Conservation (phyloP, 2,797 vertebrate species). For the Phataginus tetradactyla region DNA sequence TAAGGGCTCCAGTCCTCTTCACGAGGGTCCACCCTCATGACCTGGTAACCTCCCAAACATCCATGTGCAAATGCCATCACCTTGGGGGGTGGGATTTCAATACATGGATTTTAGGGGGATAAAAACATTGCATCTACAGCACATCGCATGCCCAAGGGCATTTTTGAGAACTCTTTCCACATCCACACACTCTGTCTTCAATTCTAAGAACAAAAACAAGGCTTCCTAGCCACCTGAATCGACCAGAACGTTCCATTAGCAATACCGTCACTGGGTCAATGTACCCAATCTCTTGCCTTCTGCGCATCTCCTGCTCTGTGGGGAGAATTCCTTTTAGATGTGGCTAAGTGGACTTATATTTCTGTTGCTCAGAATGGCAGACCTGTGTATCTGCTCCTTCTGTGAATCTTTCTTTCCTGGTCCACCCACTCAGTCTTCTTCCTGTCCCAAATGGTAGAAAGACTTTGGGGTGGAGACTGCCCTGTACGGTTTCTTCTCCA, state of each 20-base stretch:
- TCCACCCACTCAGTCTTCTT: background rate
- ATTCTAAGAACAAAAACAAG: too few relatives aligned
- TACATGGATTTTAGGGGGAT: background rate
- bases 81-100: background rate
- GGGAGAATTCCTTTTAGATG: too few relatives aligned
- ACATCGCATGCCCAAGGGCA: too few relatives aligned
- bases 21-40: background rate
- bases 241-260: background rate
- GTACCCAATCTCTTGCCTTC: too few relatives aligned
- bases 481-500: background rate
- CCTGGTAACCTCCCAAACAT: too few relatives aligned
- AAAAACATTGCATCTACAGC: background rate
- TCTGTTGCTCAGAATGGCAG: too few relatives aligned
- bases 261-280: background rate
- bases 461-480: background rate
- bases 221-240: background rate
- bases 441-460: background rate
- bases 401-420: background rate
- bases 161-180: too few relatives aligned
- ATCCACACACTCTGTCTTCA: background rate
- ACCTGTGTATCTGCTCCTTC: background rate
- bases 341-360: background rate
- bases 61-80: background rate
- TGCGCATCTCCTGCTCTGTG: background rate
- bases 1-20: background rate